Base-by-base conservation (phyloP, 1,140 invertebrate genomes). In the Brachionus angularis region DNA sequence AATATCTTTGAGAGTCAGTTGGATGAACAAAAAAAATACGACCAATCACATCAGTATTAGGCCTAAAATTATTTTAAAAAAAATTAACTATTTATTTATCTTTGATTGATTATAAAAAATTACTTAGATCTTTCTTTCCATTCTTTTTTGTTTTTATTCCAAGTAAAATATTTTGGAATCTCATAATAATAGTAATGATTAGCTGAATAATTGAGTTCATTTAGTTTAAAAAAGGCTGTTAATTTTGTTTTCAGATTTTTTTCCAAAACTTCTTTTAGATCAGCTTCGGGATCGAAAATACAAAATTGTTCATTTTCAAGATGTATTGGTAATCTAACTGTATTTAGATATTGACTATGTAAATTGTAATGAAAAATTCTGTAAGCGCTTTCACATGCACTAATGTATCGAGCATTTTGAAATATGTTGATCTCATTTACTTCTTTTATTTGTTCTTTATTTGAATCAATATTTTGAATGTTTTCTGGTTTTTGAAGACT, bases 401-500 rank as follows among this genome's bases (percentile, higher is more conserved):
- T 50, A 7, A 74, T 61, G 25, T 73, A 74, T 46, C 73, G 23
- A 18, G 21, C 53, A 29, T 27, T 8, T 69, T 72, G 39, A 42
- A 69, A 73, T 61, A 42, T 18, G 21, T 27, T 25, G 47, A 73
- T 61, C 34, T 75, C 42, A 75, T 74, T 39, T 3, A 14, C 31
- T 36, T 72, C 64, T 39, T 31, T 27, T 10, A 29, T 61, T 58
- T 58, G 10, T 14, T 72, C 23, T 18, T 16, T 16, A n/a, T 50
- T 2, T 71, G 10, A 27, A 12, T 46, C 39, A 14, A n/a, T 7
- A 42, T 42, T 42, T 42, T 3, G 10, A 7, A n/a, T 42, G 10
- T 3, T 14, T 14, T 14, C 3, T 14, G 39, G 16, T n/a, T n/a
- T n/a, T n/a, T n/a, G n/a, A n/a, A n/a, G n/a, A n/a, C n/a, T n/a